Evolutionary conservation across 1,140 invertebrate genomes (phyloP), one percentile per base, ranked within the genome.

Genomic region (Caenorhabditis briggsae): DNA sequence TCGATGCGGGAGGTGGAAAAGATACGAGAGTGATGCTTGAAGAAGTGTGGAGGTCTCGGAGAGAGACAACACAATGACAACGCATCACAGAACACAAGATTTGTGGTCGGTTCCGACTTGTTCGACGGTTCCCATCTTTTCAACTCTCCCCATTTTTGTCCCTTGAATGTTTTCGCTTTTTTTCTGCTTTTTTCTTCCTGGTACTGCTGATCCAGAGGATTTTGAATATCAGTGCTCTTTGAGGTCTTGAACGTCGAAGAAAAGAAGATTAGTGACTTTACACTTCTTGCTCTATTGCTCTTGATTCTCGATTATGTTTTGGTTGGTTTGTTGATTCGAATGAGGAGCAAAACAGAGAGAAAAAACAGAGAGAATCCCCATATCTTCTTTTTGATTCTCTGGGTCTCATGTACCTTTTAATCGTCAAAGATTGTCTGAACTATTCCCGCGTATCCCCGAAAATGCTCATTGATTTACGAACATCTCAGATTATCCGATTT

Each of bases 1-100:
- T 65, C 61, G 23, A 5, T 20, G 43, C 18, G 41, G 65, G 65
- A 74, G 41, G 43, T 18, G 16, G 23, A 65, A 65, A 65, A 65
- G 61, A 65, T 9, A 20, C 20, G 43, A 74, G 65, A 74, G 65
- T 6, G 43, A 46, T 11, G 43, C 41, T 20, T n/a, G 18, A 46
- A 74, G 33, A 74, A 46, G 41, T 43, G 16, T 74, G 16, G 3
- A n/a, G 41, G 41, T 1, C 3, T 12, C 25, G 25, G 20, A 65
- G 3, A 65, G 11, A 65, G 61, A 65, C 50, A 41, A 65, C 61
- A 41, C 12, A 25, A 20, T 8, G 12, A 74, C 65, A 74, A 48
- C 65, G 65, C 65, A 74, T 74, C 65, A 74, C 41, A 74, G 65
- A 74, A 74, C 65, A 74, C 65, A 46, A 74, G 65, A 74, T 74